These are phyloP conservation scores for Protodeltote pygarga DNA, from an alignment of 2,888 invertebrate genomes.

Conservation along the genomic window DNA sequence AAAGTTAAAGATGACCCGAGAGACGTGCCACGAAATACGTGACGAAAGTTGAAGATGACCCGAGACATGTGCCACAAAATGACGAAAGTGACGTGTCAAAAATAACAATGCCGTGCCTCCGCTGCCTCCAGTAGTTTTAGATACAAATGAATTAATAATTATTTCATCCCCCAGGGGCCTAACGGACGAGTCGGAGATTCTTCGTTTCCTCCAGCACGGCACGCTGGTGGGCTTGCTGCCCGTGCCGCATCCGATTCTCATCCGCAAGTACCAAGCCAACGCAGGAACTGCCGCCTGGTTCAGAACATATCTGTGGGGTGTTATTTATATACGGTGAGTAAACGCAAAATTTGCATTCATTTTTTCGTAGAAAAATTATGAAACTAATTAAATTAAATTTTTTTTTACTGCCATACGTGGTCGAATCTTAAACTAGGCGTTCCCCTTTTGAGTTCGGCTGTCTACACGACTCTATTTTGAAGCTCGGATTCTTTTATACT, in stretches of 20 bases:
- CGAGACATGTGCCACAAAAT: no score
- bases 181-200: slow-evolving; percentile 99
- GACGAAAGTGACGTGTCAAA: no score
- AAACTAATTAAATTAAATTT: neutral
- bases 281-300: slow-evolving; percentile 99
- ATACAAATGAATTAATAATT: neutral
- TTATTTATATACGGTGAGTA: slow-evolving; percentile 96
- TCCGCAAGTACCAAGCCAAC: slow-evolving; percentile 99
- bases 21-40: no score
- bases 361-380: neutral
- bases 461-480: no score
- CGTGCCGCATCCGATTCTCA: slow-evolving; percentile 99
- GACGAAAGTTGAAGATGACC: no score
- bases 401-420: neutral
- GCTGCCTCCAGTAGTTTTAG: no score
- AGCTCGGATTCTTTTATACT: no score
- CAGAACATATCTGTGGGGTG: slow-evolving; percentile 99
- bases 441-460: no score
- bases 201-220: slow-evolving; percentile 99
- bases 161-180: slow-evolving; percentile 89
- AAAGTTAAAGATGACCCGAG: no score
- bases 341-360: no score
- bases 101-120: no score
- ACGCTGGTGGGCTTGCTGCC: slow-evolving; percentile 98
- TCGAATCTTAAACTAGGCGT: no score